Evolutionary conservation across 1,140 invertebrate species (phyloP).

Genomic region (Pogonomyrmex californicus): DNA sequence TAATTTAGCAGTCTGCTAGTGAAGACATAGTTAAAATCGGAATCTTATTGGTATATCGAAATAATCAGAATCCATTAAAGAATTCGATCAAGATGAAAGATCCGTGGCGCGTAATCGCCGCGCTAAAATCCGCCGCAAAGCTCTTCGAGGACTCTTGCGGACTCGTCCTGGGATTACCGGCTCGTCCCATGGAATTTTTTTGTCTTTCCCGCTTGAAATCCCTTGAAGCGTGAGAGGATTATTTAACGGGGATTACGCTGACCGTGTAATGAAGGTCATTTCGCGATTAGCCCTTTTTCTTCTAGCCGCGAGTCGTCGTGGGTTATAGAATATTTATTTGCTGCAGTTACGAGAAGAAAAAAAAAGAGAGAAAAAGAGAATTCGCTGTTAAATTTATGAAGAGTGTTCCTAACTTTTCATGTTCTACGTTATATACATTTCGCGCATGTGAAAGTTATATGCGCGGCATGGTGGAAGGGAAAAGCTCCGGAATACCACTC

Average conservation of each 20-base stretch:
- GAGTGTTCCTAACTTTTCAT: constrained; percentile 31
- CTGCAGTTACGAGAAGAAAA: not conserved
- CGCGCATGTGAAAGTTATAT: constrained; percentile 42
- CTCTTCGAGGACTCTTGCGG: constrained; percentile 35
- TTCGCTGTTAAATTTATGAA: constrained; percentile 43
- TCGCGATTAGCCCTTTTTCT: constrained; percentile 52
- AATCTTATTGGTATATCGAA: constrained; percentile 52
- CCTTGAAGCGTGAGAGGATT: constrained; percentile 53
- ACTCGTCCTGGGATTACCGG: constrained; percentile 36
- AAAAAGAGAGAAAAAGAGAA: not conserved
- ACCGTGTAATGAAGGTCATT: constrained; percentile 56
- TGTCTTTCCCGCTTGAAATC: constrained; percentile 17
- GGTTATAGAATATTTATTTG: constrained; percentile 49
- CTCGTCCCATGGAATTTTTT: constrained; percentile 52
- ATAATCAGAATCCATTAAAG: not conserved
- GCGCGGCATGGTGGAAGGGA: constrained; percentile 13
- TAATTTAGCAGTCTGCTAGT: constrained; percentile 70
- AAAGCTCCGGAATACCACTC: constrained; percentile 42
- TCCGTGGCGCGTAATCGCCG: constrained; percentile 34
- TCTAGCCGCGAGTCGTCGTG: constrained; percentile 16
- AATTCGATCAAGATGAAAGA: not conserved
- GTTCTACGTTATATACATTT: constrained; percentile 7
- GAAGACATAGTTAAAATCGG: constrained; percentile 42
- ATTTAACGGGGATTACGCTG: constrained; percentile 53
- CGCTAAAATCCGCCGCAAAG: constrained; percentile 44